Conservation (phyloP, 2,113 vertebrate genomes). For the Numida meleagris region DNA sequence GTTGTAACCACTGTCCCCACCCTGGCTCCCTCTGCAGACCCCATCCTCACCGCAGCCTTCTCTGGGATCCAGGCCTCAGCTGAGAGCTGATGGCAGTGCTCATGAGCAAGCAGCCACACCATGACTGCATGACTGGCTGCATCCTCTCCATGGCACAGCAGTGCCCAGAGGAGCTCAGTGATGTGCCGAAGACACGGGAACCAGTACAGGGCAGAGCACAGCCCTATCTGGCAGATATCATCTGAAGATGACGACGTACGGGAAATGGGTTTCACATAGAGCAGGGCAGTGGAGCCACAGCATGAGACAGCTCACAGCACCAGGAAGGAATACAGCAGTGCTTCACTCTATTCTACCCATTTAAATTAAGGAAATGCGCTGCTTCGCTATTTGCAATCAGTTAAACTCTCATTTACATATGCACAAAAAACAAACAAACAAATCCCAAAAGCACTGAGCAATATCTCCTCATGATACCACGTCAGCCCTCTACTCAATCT, state of each 20-base stretch:
- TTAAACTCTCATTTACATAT: background rate
- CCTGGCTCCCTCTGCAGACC: background rate
- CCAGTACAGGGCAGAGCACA: accelerated
- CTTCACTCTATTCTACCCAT: background rate
- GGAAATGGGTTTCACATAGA: accelerated
- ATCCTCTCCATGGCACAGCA: background rate
- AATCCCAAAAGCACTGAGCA: background rate
- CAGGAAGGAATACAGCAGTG: background rate
- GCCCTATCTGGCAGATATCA: background rate
- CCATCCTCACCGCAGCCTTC: background rate
- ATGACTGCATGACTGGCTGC: background rate
- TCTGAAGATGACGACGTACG: accelerated
- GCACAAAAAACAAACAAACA: background rate
- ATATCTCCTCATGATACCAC: background rate
- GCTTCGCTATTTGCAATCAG: background rate
- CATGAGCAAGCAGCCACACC: accelerated
- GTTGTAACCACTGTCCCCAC: background rate
- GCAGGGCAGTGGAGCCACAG: background rate
- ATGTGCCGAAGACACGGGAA: accelerated
- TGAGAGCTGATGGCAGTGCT: too few relatives aligned
- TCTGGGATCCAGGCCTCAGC: accelerated
- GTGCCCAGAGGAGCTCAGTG: too few relatives aligned
- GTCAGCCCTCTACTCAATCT: background rate
- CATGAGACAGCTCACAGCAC: background rate
- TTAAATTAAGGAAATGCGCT: background rate